Conservation (phyloP, 1,140 invertebrate genomes). For the Lanistes nyassanus region DNA sequence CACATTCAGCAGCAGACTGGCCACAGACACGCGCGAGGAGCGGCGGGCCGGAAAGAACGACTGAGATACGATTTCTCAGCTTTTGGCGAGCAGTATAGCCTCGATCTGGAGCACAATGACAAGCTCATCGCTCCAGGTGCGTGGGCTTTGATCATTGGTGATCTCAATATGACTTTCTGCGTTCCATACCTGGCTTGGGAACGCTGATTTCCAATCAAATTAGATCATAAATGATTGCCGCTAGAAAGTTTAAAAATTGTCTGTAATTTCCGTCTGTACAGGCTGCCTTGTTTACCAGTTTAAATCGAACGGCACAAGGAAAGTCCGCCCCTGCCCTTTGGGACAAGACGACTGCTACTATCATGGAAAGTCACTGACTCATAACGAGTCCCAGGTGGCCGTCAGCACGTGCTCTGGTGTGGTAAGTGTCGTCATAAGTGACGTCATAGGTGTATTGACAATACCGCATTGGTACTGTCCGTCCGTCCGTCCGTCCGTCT, state of each 20-base stretch:
- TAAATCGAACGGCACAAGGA: slow-evolving; percentile 24
- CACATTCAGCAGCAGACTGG: neutral
- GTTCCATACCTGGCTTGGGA: neutral
- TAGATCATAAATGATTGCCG: neutral
- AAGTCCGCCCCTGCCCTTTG: slow-evolving; percentile 20
- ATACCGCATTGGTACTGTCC: no score
- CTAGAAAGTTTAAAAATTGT: neutral
- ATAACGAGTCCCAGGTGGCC: slow-evolving; percentile 30
- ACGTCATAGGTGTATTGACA: no score
- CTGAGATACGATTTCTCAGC: slow-evolving; percentile 25
- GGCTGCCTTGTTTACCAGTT: slow-evolving; percentile 27
- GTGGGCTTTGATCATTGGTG: neutral
- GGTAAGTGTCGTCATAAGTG: slow-evolving; percentile 24
- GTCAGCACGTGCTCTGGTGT: slow-evolving; percentile 38
- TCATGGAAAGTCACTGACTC: slow-evolving; percentile 28
- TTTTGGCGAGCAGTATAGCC: slow-evolving; percentile 34
- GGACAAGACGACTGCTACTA: slow-evolving; percentile 32
- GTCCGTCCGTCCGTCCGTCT: no score
- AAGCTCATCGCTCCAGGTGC: slow-evolving; percentile 36
- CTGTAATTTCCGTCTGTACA: neutral
- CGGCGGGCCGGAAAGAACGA: neutral
- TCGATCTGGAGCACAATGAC: slow-evolving; percentile 31
- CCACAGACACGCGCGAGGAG: neutral
- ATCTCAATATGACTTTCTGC: neutral
- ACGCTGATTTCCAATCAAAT: no score